phyloP scores from a whole-genome alignment of 1,140 invertebrate species.

The Ylistrum balloti region DNA sequence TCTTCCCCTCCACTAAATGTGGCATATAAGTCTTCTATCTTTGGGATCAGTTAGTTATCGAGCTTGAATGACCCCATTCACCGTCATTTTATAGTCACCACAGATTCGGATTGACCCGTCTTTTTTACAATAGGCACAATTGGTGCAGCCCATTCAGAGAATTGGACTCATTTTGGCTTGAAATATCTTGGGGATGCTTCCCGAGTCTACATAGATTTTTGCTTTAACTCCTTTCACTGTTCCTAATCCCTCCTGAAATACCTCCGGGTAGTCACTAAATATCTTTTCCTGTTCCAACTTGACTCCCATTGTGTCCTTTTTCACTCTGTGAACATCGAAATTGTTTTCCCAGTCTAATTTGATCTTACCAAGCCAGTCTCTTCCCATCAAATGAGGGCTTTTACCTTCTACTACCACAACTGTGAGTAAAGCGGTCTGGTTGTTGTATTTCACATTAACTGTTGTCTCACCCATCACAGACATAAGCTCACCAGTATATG shows the following conservation, averaged over 20 bases:
- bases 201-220: slow-evolving; percentile 59
- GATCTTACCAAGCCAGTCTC: neutral
- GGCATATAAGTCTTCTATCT: too few species aligned
- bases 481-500: neutral
- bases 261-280: slow-evolving; percentile 33
- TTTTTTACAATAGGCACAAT: slow-evolving; percentile 80
- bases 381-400: neutral
- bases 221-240: slow-evolving; percentile 54
- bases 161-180: slow-evolving; percentile 62
- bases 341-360: neutral
- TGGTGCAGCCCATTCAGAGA: slow-evolving; percentile 79
- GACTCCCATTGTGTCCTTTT: neutral
- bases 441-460: neutral
- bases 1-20: too few species aligned
- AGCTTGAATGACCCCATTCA: too few species aligned
- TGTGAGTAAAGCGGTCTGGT: neutral
- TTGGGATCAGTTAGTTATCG: too few species aligned
- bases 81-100: slow-evolving; percentile 81
- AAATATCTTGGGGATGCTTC: slow-evolving; percentile 55
- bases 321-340: too few species aligned
- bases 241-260: slow-evolving; percentile 52
- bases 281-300: neutral
- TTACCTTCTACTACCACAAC: neutral
- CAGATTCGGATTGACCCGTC: slow-evolving; percentile 76
- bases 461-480: neutral